Evolutionary conservation across 92 coral and sea anemone genomes (phyloP).

Genomic region (Bergia sp.): DNA sequence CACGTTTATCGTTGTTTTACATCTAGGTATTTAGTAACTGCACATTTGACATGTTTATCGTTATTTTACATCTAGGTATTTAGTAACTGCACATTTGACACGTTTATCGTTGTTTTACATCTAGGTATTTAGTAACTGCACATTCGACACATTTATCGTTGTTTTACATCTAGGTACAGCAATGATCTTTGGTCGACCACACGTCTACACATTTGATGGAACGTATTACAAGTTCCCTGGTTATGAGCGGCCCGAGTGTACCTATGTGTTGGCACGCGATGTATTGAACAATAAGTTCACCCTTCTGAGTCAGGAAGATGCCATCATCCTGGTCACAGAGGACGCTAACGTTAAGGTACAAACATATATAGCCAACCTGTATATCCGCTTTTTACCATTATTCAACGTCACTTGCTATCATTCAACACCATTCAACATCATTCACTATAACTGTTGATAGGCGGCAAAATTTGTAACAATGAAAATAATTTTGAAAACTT

Average conservation of each 20-base stretch:
- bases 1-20: no score
- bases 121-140: neutral
- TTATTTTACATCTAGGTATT: no score
- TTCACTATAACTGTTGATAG: neutral
- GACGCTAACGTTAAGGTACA: constrained; percentile 86
- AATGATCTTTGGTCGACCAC: constrained; percentile 96
- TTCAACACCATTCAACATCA: neutral
- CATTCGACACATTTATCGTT: neutral
- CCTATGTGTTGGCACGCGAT: constrained; percentile 94
- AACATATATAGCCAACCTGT: neutral
- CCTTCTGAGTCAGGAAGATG: constrained; percentile 89
- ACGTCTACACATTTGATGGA: constrained; percentile 94
- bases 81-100: neutral
- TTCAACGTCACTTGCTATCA: neutral
- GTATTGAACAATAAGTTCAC: constrained; percentile 92
- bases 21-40: neutral
- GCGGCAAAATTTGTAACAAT: no score
- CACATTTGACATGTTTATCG: neutral
- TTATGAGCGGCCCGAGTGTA: constrained; percentile 83
- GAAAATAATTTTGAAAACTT: no score
- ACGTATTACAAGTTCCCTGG: constrained; percentile 91
- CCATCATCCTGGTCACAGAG: constrained; percentile 81
- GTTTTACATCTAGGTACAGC: constrained; percentile 74
- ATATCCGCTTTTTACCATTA: neutral
- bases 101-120: no score